Percentiles rank a stretch among this genome's conserved stretches.
These are phyloP conservation scores for Motacilla tschutschensis DNA, from an alignment of 2,113 vertebrate genomes.

Conservation along the genomic window DNA sequence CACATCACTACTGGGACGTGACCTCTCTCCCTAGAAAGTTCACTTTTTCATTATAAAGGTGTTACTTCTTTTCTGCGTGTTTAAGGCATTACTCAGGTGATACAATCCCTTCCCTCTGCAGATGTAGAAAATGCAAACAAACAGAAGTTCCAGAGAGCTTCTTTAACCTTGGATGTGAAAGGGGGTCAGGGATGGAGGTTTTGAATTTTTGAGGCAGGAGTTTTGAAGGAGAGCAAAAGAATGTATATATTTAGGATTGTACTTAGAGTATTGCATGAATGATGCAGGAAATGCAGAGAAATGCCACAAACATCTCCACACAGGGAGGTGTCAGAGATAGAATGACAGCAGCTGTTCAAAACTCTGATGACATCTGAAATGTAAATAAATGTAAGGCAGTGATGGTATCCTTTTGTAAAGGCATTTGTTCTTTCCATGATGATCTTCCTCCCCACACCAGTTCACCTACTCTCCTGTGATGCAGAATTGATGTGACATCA, in stretches of 20 bases:
- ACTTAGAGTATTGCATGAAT: background rate
- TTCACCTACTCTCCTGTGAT: background rate
- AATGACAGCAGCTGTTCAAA: background rate
- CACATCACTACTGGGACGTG: background rate
- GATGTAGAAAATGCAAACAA: background rate
- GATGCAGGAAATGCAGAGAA: background rate
- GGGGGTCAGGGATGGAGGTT: background rate
- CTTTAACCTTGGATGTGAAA: background rate
- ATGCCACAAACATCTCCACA: background rate
- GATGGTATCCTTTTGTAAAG: constrained; percentile 12
- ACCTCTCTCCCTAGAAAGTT: background rate
- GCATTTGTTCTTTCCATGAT: background rate
- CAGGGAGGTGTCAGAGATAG: background rate
- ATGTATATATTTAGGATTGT: background rate
- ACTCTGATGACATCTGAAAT: background rate
- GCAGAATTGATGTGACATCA: background rate
- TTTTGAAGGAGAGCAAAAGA: background rate
- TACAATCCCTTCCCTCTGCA: background rate
- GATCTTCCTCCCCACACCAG: background rate
- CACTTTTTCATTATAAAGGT: constrained; percentile 1
- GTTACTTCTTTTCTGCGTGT: background rate
- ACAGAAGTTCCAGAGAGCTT: background rate
- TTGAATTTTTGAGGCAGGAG: background rate
- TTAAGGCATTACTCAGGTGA: background rate
- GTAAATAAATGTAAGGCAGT: background rate